Evolutionary conservation across 2,888 invertebrate species (phyloP).

Genomic region (Anorthoa munda): DNA sequence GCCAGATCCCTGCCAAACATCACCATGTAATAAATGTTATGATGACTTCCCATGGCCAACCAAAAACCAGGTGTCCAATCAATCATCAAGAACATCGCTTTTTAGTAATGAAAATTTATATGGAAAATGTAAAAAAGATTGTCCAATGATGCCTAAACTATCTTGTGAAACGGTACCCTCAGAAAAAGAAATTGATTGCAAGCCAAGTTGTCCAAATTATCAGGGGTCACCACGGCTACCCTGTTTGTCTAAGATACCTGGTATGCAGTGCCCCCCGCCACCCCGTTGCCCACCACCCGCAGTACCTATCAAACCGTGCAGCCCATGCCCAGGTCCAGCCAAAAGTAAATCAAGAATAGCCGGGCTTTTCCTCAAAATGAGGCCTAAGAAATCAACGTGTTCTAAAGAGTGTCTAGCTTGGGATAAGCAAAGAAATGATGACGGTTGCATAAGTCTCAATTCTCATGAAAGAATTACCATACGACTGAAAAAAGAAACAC

Average conservation of each 20-base stretch:
- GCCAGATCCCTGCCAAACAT: conserved; percentile 10
- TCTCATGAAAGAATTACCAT: conserved; percentile 76
- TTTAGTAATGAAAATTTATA: neutral
- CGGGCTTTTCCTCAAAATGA: conserved; percentile 74
- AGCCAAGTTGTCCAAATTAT: conserved; percentile 60
- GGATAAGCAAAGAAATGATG: conserved; percentile 15
- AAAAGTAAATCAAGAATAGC: conserved; percentile 60
- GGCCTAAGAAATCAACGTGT: conserved; percentile 67
- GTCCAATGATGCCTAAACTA: conserved; percentile 47
- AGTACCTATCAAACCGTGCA: conserved; percentile 18
- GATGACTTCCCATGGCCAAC: conserved; percentile 51
- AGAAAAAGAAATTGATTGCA: conserved; percentile 60
- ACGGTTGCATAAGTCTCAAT: conserved; percentile 66
- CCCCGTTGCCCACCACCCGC: conserved; percentile 6
- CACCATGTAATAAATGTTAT: conserved; percentile 22
- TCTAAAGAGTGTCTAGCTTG: conserved; percentile 64
- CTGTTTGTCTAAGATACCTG: conserved; percentile 31
- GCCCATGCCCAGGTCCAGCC: neutral
- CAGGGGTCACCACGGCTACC: conserved; percentile 30
- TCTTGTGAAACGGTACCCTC: conserved; percentile 60
- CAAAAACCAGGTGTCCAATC: conserved; percentile 49
- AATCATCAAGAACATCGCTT: conserved; percentile 36
- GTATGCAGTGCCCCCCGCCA: conserved; percentile 47
- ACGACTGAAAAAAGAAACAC: conserved; percentile 71
- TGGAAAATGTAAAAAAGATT: conserved; percentile 29